A percentile compares a stretch with the other conserved stretches of the same genome.
Evolutionary conservation across 1,140 invertebrate genomes (phyloP).

Genomic region (Popillia japonica): DNA sequence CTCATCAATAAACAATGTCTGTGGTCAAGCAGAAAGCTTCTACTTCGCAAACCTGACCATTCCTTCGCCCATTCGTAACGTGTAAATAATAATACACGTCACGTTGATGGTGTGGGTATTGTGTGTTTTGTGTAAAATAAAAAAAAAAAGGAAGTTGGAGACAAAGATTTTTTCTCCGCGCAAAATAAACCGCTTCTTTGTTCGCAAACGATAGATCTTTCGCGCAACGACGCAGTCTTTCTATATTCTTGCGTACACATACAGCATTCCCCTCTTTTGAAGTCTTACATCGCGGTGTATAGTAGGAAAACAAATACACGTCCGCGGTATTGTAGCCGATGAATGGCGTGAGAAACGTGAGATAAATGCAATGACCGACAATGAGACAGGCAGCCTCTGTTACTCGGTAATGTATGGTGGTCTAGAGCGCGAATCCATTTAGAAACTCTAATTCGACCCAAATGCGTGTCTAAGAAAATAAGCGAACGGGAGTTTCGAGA

Average conservation of each 20-base stretch:
- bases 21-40: constrained; percentile 6
- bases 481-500: background rate
- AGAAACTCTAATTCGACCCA: background rate
- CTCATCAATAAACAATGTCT: constrained; percentile 9
- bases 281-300: constrained; percentile 1
- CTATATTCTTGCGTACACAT: background rate
- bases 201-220: background rate
- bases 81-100: constrained; percentile 25
- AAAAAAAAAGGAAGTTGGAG: constrained; percentile 11
- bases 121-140: constrained; percentile 18
- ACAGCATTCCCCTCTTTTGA: background rate
- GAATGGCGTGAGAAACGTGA: constrained; percentile 34
- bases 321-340: constrained; percentile 32
- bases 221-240: background rate
- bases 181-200: constrained; percentile 5
- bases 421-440: background rate
- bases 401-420: background rate
- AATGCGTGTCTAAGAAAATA: background rate
- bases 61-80: background rate
- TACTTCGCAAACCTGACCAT: background rate
- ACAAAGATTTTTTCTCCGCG: constrained; percentile 17
- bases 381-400: constrained; percentile 6
- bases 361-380: constrained; percentile 31
- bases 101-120: background rate
- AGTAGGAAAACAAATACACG: constrained; percentile 24